Base-by-base conservation (phyloP, 2,113 vertebrate species). In the Girardinichthys multiradiatus region DNA sequence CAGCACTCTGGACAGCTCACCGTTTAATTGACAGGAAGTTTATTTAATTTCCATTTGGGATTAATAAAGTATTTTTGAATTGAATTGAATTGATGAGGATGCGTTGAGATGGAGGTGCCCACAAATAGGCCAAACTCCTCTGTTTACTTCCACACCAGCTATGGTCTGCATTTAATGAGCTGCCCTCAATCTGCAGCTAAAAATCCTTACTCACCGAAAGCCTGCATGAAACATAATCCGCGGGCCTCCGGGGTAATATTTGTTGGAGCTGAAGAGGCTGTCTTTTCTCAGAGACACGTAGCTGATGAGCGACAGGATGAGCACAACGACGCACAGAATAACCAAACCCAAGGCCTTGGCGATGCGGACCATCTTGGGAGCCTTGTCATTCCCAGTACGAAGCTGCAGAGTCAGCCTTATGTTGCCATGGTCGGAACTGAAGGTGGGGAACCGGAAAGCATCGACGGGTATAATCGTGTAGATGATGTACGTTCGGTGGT, bases 211-310 rank as follows among this genome's bases (percentile, higher is more conserved):
- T 95, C 93, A 98, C 97, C 96, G 94, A 91, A 98, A 98, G 61
- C 97, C 97, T 26, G 97, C 95, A 72, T 98, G 97, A 80, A 99
- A 96, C 97, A 97, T 97, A 90, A 98, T 97, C 91, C 96, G 91
- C 73, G 97, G 96, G n/a, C 95, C 95, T 65, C 95, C 96, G 87
- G 92, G 95, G 90, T 95, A 93, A 77, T 97, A 96, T 80, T 96
- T 96, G 48, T 95, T 94, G 86, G 95, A 92, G 67, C 93, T 86
- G 93, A 98, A 97, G 93, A 97, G 95, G 89, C 96, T 97, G 91
- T 97, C 97, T 92, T 96, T 99, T 86, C 96, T 95, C 79, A 98
- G 95, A 51, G 97, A 98, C 37, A 98, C 97, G 89, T 98, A 99
- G 94, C 97, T 98, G 94, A 99, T 97, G 88, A 99, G 95, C 64